A percentile compares a stretch with the other conserved stretches of the same genome.
Conservation (phyloP, 2,113 vertebrate species). For the Calcarius ornatus region DNA sequence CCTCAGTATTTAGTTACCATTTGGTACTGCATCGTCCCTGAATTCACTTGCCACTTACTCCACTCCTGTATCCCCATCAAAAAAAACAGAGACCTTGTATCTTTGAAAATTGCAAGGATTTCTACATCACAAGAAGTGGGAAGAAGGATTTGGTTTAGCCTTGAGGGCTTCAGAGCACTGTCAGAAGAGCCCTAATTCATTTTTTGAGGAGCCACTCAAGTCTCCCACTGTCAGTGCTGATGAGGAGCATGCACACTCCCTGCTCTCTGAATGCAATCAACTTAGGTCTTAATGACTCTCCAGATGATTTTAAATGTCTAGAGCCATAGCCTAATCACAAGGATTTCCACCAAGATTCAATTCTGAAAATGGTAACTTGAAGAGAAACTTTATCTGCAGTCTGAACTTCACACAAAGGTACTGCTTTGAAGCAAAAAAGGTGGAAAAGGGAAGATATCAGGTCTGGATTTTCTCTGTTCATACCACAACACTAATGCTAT, state of each 20-base stretch:
- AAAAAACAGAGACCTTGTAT: background rate
- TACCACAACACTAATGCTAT: background rate
- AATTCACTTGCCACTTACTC: background rate
- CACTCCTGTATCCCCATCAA: background rate
- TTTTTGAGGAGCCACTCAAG: constrained; percentile 22
- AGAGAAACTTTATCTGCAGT: background rate
- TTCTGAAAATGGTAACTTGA: background rate
- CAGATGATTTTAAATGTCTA: background rate
- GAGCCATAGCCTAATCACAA: constrained; percentile 5
- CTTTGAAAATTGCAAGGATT: background rate
- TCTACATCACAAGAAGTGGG: background rate
- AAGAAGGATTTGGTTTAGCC: background rate
- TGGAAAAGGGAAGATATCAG: background rate
- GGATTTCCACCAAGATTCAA: background rate
- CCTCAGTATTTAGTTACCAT: background rate
- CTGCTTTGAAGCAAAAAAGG: background rate
- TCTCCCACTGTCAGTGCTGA: background rate
- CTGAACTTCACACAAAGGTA: background rate
- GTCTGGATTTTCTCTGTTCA: background rate
- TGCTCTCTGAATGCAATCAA: background rate
- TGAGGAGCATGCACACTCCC: background rate
- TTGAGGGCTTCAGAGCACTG: background rate
- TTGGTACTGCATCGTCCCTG: background rate
- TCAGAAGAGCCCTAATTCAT: constrained; percentile 1
- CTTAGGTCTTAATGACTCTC: constrained; percentile 3